Conservation (phyloP, 2,797 vertebrate genomes). For the Peromyscus aztecus region DNA sequence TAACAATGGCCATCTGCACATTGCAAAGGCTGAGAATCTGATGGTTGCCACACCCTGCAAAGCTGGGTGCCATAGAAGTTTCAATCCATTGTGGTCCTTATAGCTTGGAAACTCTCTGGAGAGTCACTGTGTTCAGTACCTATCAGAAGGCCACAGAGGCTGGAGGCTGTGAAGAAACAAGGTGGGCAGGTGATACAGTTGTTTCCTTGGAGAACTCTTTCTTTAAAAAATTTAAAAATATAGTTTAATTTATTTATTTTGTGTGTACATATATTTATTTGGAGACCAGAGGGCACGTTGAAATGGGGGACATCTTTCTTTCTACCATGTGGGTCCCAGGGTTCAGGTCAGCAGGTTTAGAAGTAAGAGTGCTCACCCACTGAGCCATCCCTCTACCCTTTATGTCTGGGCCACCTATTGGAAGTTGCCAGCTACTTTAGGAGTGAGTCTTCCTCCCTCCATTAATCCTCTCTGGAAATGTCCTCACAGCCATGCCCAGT, state of each 20-base stretch:
- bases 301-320: not conserved
- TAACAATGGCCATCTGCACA: not conserved
- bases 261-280: not conserved
- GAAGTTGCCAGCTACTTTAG: too few species aligned
- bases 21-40: not conserved
- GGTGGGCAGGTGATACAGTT: not conserved
- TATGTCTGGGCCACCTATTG: not conserved
- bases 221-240: not conserved
- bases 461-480: not conserved
- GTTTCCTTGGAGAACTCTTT: not conserved
- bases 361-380: too few species aligned
- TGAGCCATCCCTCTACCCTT: not conserved
- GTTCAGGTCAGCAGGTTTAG: not conserved
- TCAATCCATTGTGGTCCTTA: not conserved
- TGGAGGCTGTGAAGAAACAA: not conserved
- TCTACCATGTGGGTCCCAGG: not conserved
- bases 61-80: not conserved
- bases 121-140: not conserved
- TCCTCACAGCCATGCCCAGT: not conserved
- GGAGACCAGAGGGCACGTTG: not conserved
- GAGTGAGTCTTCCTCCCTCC: not conserved
- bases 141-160: not conserved
- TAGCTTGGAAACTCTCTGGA: not conserved
- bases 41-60: not conserved
- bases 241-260: not conserved